Base-by-base conservation (phyloP, 2,797 vertebrate genomes). In the Gadopsis marmoratus region DNA sequence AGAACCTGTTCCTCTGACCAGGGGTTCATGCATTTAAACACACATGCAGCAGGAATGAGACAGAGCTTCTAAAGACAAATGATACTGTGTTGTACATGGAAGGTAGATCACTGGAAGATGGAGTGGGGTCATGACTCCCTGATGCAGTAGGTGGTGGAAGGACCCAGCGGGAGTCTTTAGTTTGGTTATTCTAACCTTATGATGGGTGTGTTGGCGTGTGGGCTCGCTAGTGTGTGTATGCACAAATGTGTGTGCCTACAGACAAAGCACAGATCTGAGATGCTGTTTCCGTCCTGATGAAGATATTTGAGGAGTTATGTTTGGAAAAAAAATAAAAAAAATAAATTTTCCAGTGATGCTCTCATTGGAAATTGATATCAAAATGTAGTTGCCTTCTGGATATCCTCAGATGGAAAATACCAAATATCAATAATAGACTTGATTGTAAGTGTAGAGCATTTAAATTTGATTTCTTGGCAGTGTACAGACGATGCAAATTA, bases 41-140 rank as follows among this genome's bases (percentile, higher is more conserved):
- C 73, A 56, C 21, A 76, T 89, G 88, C 86, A 82, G 85, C 84
- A 83, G 79, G 76, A 83, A 86, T 39, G 74, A 84, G 76, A 84
- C 23, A 7, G 58, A 61, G 61, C 68, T 43, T 67, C 41, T 17
- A 3, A 83, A 91, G 87, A 91, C 78, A 86, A 91, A 93, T 88
- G 82, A 82, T 81, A 69, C 37, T 23, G 51, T 60, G 78, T 55
- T 76, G 51, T 62, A 81, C 66, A 74, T 75, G 85, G 88, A 84
- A 84, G 82, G 83, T 73, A 81, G 79, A 86, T 89, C 81, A 78
- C 37, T 66, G 78, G 78, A 78, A 91, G 87, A 91, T 81, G 72
- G 76, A 91, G 64, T 61, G 76, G 88, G 87, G 87, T 89, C 80
- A 61, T 21, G 82, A 82, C 86, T 80, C 63, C 55, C 47, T 13